Evolutionary conservation across 2,888 invertebrate species (phyloP), one percentile per base, ranked within the genome.

Genomic region (Agrotis exclamationis): DNA sequence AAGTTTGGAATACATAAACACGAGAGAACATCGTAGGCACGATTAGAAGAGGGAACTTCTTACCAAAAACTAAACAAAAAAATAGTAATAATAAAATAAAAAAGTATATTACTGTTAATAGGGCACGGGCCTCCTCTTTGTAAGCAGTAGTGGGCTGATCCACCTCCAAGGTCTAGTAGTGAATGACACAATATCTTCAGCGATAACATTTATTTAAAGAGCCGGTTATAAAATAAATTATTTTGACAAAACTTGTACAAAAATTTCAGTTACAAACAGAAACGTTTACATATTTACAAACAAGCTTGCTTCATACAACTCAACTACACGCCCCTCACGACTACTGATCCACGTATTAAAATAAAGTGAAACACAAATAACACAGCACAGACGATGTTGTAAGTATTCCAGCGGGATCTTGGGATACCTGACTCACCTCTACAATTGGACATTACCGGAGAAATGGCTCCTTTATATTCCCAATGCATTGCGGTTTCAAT

Each of bases 381-480:
- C 68, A 64, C 69, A 51, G 60, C 47, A 45, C 28, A 77, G 81
- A 67, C 79, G 59, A 81, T 74, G 67, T 60, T 77, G 73, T 82
- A 82, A 85, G 76, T 83, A 86, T 83, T 82, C 85, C 74, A 24
- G 22, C 0, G 82, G 80, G 84, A 80, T 84, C 68, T 63, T 59
- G 50, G 62, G 70, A 69, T 83, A 85, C 83, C 86, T 85, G 85
- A 85, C 85, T 80, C 70, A 82, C 79, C 82, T 86, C 58, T 73
- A 82, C 80, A 85, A 86, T 86, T 81, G 87, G 80, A 86, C 85
- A 85, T 86, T 86, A 86, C 60, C 51, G 79, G 77, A 67, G 77
- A 76, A 85, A 86, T 80, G 59, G 85, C 80, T 72, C 81, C 85
- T 86, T 85, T 86, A 83, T 82, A 86, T 86, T 86, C 86, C 79